These are phyloP conservation scores for Brachionus koreanus DNA, from an alignment of 1,140 invertebrate species.

Conservation along the genomic window DNA sequence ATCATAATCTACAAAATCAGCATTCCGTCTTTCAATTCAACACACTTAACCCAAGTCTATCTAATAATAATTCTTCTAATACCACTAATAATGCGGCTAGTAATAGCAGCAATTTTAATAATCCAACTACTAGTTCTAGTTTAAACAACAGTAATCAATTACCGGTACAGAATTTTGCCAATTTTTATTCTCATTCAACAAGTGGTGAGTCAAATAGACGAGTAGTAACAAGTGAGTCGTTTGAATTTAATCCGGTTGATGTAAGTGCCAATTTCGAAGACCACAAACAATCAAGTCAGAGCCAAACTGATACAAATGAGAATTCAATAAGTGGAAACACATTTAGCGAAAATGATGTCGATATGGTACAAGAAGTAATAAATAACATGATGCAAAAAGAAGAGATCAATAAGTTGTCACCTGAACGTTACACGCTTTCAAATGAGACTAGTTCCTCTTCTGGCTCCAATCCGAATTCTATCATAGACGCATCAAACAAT, in stretches of 20 bases:
- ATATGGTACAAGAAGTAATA: conserved; percentile 42
- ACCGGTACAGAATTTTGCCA: not conserved
- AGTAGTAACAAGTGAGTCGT: not conserved
- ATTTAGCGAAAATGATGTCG: conserved; percentile 40
- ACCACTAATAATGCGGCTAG: not conserved
- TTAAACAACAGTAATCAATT: not conserved
- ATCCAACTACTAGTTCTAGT: not conserved
- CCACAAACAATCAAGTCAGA: not conserved
- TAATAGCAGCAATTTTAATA: not conserved
- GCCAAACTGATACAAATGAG: not conserved
- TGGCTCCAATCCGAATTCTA: not conserved
- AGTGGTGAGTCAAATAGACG: not conserved
- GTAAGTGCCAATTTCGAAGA: not conserved
- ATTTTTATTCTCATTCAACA: not conserved
- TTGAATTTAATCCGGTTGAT: not conserved
- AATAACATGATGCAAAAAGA: conserved; percentile 39
- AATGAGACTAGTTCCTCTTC: not conserved
- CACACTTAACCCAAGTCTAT: not conserved
- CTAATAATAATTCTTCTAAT: not conserved
- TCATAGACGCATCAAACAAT: not conserved
- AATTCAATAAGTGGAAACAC: conserved; percentile 5
- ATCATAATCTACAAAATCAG: not conserved
- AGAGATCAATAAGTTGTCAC: conserved; percentile 5
- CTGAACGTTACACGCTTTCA: not conserved
- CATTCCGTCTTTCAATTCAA: conserved; percentile 31